phyloP scores from a whole-genome alignment of 2,113 vertebrate species.

The Larimichthys polyactis region DNA sequence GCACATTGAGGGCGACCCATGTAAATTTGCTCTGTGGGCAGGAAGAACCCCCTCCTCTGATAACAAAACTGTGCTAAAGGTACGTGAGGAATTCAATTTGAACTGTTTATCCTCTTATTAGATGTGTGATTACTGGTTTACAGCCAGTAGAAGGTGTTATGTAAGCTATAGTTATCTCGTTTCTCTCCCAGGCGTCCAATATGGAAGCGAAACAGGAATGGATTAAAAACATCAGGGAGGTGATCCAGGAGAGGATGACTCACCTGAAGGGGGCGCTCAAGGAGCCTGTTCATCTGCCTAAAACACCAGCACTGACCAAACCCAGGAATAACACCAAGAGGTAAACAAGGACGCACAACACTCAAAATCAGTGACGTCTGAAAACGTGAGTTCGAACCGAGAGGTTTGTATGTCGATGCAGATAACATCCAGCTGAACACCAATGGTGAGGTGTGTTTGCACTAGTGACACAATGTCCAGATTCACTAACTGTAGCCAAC shows the following conservation, averaged over 20 bases:
- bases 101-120: background rate
- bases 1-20: conserved; percentile 98
- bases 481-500: too few relatives aligned
- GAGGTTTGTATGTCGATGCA: background rate
- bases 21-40: conserved; percentile 98
- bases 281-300: conserved; percentile 95
- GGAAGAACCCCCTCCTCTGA: conserved; percentile 98
- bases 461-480: background rate
- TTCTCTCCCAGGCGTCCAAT: conserved; percentile 88
- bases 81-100: conserved; percentile 56
- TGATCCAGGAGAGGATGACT: conserved; percentile 98
- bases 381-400: background rate
- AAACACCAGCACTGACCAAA: conserved; percentile 90
- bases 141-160: too few relatives aligned
- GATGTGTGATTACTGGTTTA: background rate
- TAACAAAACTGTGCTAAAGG: conserved; percentile 98
- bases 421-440: background rate
- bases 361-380: background rate
- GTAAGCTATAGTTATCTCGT: background rate
- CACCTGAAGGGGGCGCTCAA: conserved; percentile 98
- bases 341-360: conserved; percentile 68
- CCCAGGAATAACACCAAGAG: conserved; percentile 94
- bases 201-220: conserved; percentile 99
- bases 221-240: conserved; percentile 98
- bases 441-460: background rate